These are phyloP conservation scores for Nerophis lumbriciformis DNA, from an alignment of 2,113 vertebrate genomes.

Conservation along the genomic window DNA sequence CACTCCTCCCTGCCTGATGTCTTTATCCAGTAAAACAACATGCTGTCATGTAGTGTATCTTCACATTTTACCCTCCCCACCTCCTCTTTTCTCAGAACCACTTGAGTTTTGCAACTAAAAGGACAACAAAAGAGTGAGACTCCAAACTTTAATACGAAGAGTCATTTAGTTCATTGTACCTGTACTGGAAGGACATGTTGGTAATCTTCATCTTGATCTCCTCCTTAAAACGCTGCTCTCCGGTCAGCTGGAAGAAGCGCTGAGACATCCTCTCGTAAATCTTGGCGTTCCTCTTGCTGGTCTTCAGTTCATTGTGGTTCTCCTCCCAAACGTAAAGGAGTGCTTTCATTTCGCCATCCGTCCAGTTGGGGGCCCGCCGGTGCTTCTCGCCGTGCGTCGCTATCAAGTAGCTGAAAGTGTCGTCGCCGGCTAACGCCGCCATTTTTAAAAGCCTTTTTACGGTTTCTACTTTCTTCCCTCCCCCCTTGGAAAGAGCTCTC, in stretches of 20 bases:
- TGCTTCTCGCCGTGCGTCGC: conserved; percentile 88
- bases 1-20: no score
- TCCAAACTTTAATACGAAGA: no score
- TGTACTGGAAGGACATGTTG: conserved; percentile 98
- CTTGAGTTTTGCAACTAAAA: no score
- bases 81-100: no score
- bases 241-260: conserved; percentile 92
- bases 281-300: conserved; percentile 95
- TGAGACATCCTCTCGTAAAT: conserved; percentile 98
- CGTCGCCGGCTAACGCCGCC: conserved; percentile 75
- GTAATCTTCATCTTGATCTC: conserved; percentile 99
- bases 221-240: conserved; percentile 92
- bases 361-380: conserved; percentile 96
- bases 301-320: conserved; percentile 90
- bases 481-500: conserved; percentile 86
- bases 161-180: neutral
- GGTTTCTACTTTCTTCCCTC: conserved; percentile 40
- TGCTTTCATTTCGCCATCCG: conserved; percentile 94
- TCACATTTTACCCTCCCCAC: no score
- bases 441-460: conserved; percentile 72
- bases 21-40: no score
- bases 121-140: no score
- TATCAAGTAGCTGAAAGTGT: conserved; percentile 82
- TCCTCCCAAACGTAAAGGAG: conserved; percentile 97
- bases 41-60: no score